Base-by-base conservation (phyloP, 2,888 invertebrate genomes). In the Scaptomyza tumidula region DNA sequence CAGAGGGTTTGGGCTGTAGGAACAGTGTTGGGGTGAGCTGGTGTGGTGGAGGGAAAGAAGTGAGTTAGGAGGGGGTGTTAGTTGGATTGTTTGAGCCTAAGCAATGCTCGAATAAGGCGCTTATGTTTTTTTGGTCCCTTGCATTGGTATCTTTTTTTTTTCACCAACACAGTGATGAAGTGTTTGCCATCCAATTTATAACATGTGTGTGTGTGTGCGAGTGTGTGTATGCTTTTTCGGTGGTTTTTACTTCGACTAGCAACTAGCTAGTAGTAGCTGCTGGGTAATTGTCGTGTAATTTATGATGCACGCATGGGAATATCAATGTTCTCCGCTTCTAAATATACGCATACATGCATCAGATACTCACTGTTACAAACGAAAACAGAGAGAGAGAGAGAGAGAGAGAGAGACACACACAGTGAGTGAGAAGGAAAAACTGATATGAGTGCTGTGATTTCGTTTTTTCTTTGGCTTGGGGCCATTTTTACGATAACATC, bases 221-320 rank as follows among this genome's bases (percentile, higher is more conserved):
- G 57, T 39, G 41, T 37, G 29, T 58, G 14, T 62, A 74, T 49
- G 43, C 33, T 9, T 41, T 64, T 61, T 68, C 54, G 55, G 43
- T 43, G 48, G 27, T 54, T 55, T 67, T 70, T 49, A 70, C 62
- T 83, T 58, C 7, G 29, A 29, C 33, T 33, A 33, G 10, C 69
- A 71, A 63, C 37, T 50, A n/a, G 66, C 49, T 35, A 6, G 27
- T 27, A 27, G 37, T 62, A 58, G 72, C 64, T 83, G 72, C 69
- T 74, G 61, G 76, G 86, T 87, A 86, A 86, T 86, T 86, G 85
- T 89, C 77, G 65, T 75, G 85, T 86, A 79, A 86, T 89, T 86
- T 86, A 86, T 89, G 73, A 71, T 72, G 72, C 65, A 74, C 88
- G 85, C 75, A 84, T 87, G 89, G 89, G 86, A 82, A 85, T 86